Conservation (phyloP, 2,888 invertebrate species). For the Sicus ferrugineus region DNA sequence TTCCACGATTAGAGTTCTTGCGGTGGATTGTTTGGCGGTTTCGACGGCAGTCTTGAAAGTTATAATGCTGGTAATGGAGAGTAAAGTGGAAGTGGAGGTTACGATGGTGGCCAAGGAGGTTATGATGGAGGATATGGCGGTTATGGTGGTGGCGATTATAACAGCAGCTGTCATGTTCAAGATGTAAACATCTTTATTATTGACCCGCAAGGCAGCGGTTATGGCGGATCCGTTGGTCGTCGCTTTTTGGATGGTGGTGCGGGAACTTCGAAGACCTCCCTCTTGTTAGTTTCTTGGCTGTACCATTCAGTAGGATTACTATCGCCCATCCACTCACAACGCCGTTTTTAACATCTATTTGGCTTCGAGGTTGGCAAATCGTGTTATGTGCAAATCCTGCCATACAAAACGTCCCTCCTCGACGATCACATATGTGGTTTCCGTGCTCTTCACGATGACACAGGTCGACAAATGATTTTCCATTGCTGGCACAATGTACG, state of each 20-base stretch:
- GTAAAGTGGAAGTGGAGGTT: slow-evolving; percentile 13
- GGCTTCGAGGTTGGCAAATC: slow-evolving; percentile 8
- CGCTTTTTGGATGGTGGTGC: not conserved
- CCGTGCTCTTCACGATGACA: too few relatives aligned
- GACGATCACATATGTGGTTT: not conserved
- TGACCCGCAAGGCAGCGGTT: too few relatives aligned
- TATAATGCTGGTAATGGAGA: slow-evolving; percentile 8
- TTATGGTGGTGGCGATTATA: slow-evolving; percentile 9
- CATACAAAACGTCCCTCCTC: not conserved
- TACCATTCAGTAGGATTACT: not conserved
- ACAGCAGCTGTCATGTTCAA: slow-evolving; percentile 26
- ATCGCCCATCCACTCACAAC: not conserved
- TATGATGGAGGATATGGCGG: too few relatives aligned
- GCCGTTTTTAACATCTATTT: slow-evolving; percentile 17
- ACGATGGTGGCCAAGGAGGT: too few relatives aligned
- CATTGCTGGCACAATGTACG: too few relatives aligned
- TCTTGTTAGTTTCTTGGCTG: not conserved
- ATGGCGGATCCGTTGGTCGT: not conserved
- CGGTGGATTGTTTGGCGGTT: slow-evolving; percentile 37
- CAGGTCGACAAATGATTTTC: too few relatives aligned
- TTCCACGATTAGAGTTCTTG: slow-evolving; percentile 36
- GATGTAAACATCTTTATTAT: not conserved
- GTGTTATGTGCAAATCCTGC: not conserved
- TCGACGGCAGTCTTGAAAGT: slow-evolving; percentile 25
- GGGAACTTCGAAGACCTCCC: not conserved